Base-by-base conservation (phyloP, 2,888 invertebrate genomes). In the Synanthedon vespiformis region DNA sequence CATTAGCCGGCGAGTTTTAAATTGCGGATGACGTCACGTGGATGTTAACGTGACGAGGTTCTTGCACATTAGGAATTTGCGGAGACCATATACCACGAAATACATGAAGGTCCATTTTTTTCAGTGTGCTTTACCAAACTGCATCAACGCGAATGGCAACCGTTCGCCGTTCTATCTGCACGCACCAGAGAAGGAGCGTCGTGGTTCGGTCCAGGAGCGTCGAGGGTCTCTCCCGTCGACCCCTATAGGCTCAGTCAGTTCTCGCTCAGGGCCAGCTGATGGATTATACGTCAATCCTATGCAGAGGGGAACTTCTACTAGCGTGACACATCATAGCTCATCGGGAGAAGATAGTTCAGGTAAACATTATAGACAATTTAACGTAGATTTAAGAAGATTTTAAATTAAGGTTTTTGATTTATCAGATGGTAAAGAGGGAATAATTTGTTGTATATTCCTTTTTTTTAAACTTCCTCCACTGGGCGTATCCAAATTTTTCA, bases 231-330 rank as follows among this genome's bases (percentile, higher is more conserved):
- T 87, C 4, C 77, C 85, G 6, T 80, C 85, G 50, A 75, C 79
- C 1, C 69, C 68, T 56, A 76, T 81, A 0, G 55, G 55, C 41
- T 56, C 57, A 13, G 50, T 92, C 40, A 92, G 92, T 68, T 83
- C 82, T 0, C 63, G 83, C 14, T 75, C 85, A 62, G 71, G 90
- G 55, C 92, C 92, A 0, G 91, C 92, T 54, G 94, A 95, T 64
- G 95, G 95, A 0, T 88, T 95, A 48, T 95, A 95, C 70, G 92
- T 95, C 56, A 95, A 95, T 73, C 95, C 95, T 0, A 94, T 95
- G 94, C 90, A 88, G 62, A 77, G 89, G 44, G 70, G 65, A 5
- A 67, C 70, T 2, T 70, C 78, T 0, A 71, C 74, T 1, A 75
- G 62, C 22, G 73, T 67, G 6, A 73, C 73, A 8, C 80, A 78